A percentile compares a stretch with the other conserved stretches of the same genome.
Evolutionary conservation across 2,888 invertebrate species (phyloP).

Genomic region (Drosophila quasianomalipes): DNA sequence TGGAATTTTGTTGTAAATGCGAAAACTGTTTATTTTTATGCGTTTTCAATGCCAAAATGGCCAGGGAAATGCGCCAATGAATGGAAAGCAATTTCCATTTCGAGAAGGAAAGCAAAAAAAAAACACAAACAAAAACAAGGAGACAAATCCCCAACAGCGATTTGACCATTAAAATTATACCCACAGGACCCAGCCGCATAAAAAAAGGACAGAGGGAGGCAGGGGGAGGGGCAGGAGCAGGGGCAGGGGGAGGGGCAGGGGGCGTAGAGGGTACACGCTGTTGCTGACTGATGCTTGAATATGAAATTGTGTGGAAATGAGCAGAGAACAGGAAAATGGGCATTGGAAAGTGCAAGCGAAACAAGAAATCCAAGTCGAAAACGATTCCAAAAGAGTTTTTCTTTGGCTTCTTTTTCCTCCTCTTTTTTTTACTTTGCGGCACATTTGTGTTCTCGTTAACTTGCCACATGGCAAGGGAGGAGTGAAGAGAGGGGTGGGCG

Average conservation of each 20-base stretch:
- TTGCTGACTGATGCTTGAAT: constrained; percentile 67
- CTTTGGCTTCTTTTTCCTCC: constrained; percentile 17
- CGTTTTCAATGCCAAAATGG: constrained; percentile 67
- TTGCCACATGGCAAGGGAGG: neutral
- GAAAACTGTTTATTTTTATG: constrained; percentile 78
- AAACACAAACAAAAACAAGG: constrained; percentile 16
- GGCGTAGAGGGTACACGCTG: constrained; percentile 1
- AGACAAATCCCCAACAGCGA: constrained; percentile 68
- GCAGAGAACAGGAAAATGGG: constrained; percentile 39
- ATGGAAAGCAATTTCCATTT: constrained; percentile 77
- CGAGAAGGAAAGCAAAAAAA: constrained; percentile 6
- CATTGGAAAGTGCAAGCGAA: constrained; percentile 55
- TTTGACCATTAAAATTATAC: constrained; percentile 85
- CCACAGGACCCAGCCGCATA: constrained; percentile 75
- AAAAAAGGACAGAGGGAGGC: constrained; percentile 33
- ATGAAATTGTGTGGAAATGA: constrained; percentile 70
- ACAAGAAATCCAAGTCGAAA: constrained; percentile 33
- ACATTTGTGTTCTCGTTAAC: constrained; percentile 72
- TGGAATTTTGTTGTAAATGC: constrained; percentile 75
- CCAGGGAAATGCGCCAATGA: constrained; percentile 33
- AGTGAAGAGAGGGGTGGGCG: neutral
- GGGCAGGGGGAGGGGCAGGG: rapidly evolving
- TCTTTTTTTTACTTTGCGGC: constrained; percentile 41
- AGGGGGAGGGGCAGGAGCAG: neutral
- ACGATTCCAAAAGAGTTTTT: constrained; percentile 68